Evolutionary conservation across 2,888 invertebrate genomes (phyloP).

Genomic region (Agrotis segetum): DNA sequence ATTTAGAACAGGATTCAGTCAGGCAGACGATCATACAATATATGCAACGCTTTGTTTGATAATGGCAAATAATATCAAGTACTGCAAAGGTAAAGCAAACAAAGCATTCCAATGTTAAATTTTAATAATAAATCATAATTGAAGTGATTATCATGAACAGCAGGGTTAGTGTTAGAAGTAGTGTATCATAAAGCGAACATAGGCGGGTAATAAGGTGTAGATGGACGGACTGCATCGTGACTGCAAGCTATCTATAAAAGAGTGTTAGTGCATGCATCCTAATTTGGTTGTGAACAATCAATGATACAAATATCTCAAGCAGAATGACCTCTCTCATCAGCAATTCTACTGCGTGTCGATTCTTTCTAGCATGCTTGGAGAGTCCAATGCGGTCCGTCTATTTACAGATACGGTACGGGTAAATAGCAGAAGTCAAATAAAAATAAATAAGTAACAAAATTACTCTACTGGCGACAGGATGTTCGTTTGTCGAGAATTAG

Average conservation of each 20-base stretch:
- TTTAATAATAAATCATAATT: conserved; percentile 80
- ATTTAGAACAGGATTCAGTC: conserved; percentile 79
- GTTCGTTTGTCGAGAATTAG: conserved; percentile 88
- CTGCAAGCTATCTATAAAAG: conserved; percentile 19
- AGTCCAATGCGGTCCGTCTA: conserved; percentile 34
- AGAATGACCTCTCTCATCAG: conserved; percentile 4
- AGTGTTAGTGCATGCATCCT: conserved; percentile 25
- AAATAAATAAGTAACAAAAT: conserved; percentile 2
- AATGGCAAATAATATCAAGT: conserved; percentile 37
- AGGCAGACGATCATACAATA: conserved; percentile 67
- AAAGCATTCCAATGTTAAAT: conserved; percentile 73
- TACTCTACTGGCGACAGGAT: conserved; percentile 55
- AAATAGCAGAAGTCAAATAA: conserved; percentile 36
- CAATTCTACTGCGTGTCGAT: not conserved
- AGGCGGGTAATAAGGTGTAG: conserved; percentile 22
- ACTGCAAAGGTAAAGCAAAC: conserved; percentile 62
- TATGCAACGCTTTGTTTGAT: conserved; percentile 66
- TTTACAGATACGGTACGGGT: conserved; percentile 7
- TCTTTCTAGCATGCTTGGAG: conserved; percentile 1
- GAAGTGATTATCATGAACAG: conserved; percentile 89
- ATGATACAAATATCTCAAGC: conserved; percentile 19
- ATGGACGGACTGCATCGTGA: conserved; percentile 32
- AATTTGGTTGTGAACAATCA: conserved; percentile 2
- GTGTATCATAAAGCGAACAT: conserved; percentile 30
- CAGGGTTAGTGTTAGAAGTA: conserved; percentile 60